Percentiles rank a stretch among this genome's conserved stretches.
Evolutionary conservation across 64 coral and sea anemone species (phyloP).

Genomic region (Porites lutea): DNA sequence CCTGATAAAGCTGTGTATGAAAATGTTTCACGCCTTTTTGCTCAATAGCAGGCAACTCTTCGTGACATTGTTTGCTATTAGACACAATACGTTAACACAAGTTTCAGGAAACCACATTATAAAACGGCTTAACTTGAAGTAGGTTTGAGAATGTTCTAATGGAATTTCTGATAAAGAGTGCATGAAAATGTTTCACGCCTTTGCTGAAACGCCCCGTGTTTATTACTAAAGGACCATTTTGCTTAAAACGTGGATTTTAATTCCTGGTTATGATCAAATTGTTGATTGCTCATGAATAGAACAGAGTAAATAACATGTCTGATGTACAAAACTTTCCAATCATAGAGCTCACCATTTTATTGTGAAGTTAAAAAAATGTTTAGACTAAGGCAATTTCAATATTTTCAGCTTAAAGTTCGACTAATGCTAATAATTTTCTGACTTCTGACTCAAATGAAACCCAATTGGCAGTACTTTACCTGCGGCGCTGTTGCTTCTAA

Average conservation of each 20-base stretch:
- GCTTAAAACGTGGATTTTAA: not conserved
- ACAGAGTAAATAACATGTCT: too few relatives aligned
- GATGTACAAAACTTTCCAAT: too few relatives aligned
- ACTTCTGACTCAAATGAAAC: too few relatives aligned
- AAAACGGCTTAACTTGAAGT: constrained; percentile 36
- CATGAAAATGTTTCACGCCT: not conserved
- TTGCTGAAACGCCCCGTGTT: not conserved
- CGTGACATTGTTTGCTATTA: not conserved
- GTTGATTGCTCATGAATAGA: too few relatives aligned
- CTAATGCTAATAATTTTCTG: too few relatives aligned
- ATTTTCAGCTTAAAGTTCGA: too few relatives aligned
- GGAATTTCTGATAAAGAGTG: not conserved
- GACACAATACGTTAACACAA: not conserved
- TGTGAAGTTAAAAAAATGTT: too few relatives aligned
- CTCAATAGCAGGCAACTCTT: not conserved
- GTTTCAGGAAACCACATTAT: constrained; percentile 25
- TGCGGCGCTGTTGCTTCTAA: too few relatives aligned
- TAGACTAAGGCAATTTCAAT: too few relatives aligned
- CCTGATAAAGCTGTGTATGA: not conserved
- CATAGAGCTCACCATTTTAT: too few relatives aligned
- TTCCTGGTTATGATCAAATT: not conserved
- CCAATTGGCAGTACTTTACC: too few relatives aligned
- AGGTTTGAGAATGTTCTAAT: not conserved
- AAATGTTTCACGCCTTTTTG: not conserved
- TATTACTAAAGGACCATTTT: not conserved